Evolutionary conservation across 2,888 invertebrate genomes (phyloP), one percentile per base, ranked within the genome.

Genomic region (Aethes cnicana): DNA sequence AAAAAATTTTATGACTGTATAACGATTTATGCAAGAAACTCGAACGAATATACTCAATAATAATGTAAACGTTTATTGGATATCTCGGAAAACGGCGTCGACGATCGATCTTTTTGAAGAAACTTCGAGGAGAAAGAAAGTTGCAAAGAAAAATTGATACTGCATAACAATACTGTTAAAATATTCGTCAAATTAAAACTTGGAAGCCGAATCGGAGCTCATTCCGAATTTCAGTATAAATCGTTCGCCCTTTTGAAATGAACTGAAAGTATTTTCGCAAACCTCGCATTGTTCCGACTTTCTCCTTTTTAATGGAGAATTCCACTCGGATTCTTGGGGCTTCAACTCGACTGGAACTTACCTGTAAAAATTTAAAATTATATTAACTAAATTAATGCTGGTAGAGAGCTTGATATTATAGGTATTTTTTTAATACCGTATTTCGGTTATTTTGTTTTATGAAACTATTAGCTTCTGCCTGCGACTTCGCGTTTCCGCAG

Each of bases 331-430:
- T 76, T 71, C 75, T 77, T 74, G 55, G 58, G 59, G 26, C 67
- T 66, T 66, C 64, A 59, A 58, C 60, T 64, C 48, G 60, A 35
- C 55, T 55, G 58, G 39, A 46, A 64, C 81, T 83, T 84, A 84
- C 84, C 84, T 84, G 84, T 12, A 78, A 81, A 77, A 77, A 77
- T 56, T 60, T 61, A 71, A 67, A 74, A 14, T n/a, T 33, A 21
- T 16, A 12, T 16, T 53, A 41, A 47, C 26, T 1, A 17, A 26
- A 9, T n/a, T n/a, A n/a, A n/a, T n/a, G n/a, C n/a, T n/a, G n/a
- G n/a, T n/a, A n/a, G n/a, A n/a, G n/a, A n/a, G n/a, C n/a, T n/a
- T n/a, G n/a, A n/a, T n/a, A n/a, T n/a, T n/a, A n/a, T n/a, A n/a
- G n/a, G n/a, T n/a, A n/a, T n/a, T n/a, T n/a, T n/a, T n/a, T n/a